Conservation (phyloP, 2,797 vertebrate genomes). For the Emydoidea blandingii region DNA sequence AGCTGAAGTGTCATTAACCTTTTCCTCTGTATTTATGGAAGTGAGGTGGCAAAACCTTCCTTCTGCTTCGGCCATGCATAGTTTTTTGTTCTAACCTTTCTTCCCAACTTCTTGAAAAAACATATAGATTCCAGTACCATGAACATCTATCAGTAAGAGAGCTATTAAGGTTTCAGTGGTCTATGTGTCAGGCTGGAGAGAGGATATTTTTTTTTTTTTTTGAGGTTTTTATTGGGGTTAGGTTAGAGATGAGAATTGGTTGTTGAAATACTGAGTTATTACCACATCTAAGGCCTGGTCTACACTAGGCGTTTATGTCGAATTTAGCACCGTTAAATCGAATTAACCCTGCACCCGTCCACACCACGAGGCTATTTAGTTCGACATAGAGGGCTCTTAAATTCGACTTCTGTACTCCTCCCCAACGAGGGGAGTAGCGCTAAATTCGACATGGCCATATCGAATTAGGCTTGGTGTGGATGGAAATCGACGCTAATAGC, state of each 20-base stretch:
- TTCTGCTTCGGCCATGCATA: neutral
- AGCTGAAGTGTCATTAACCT: neutral
- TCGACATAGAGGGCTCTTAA: too few relatives aligned
- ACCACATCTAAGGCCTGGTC: too few relatives aligned
- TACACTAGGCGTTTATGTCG: too few relatives aligned
- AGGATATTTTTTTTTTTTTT: neutral
- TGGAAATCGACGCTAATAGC: too few relatives aligned
- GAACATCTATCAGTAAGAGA: neutral
- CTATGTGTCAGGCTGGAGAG: neutral
- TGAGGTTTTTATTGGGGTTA: neutral
- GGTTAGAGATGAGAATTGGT: neutral
- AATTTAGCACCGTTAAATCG: too few relatives aligned
- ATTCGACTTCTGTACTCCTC: too few relatives aligned
- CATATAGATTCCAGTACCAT: neutral
- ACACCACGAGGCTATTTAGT: too few relatives aligned
- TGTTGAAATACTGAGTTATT: neutral
- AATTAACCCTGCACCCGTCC: too few relatives aligned
- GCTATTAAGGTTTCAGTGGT: neutral
- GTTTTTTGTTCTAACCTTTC: neutral
- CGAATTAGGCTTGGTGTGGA: too few relatives aligned
- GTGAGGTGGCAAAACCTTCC: neutral
- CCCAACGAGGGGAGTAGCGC: too few relatives aligned
- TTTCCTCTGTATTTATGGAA: neutral
- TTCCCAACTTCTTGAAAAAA: neutral
- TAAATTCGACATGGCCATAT: too few relatives aligned